Evolutionary conservation across 2,113 vertebrate species (phyloP), one percentile per base, ranked within the genome.

Genomic region (Pleuronectes platessa): DNA sequence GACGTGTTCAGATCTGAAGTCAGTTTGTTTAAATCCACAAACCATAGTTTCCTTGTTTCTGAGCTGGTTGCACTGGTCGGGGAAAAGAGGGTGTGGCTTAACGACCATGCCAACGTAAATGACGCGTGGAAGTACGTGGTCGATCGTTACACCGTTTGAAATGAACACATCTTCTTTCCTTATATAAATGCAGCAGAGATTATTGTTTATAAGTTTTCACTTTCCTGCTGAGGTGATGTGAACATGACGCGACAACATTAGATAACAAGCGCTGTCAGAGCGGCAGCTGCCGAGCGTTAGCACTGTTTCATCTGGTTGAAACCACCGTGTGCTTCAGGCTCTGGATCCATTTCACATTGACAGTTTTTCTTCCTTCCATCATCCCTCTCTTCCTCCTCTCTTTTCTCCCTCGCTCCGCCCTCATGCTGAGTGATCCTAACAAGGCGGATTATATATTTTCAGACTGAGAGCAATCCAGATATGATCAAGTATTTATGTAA

Each of bases 401-500:
- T 3, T 26, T 5, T 8, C 35, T 21, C 31, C 15, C 2, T 47
- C 12, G 5, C 64, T 20, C 62, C 58, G 1, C 21, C 68, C 59
- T 31, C 45, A 3, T 5, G 59, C 13, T 13, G 63, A 73, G 68
- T 3, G 55, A 61, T 68, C 27, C 71, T 49, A 74, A 74, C 75
- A 64, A 80, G 76, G 66, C 2, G 74, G 87, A 82, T 86, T 84
- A 78, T 61, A 61, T 27, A 27, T 78, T 89, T 84, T 82, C 76
- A 82, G 72, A 59, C 66, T 15, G 72, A 82, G 75, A 63, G 71
- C 62, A 21, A 68, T 82, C 79, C 79, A 78, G 74, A 87, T 78
- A 80, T 56, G 63, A 87, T 87, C 82, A 68, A 87, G 82, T 83
- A 85, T 89, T 87, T 87, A 87, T 87, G 79, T 84, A 78, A 84